These are phyloP conservation scores for Halcyon chelicuti DNA, from an alignment of 2,797 vertebrate species.

Conservation along the genomic window DNA sequence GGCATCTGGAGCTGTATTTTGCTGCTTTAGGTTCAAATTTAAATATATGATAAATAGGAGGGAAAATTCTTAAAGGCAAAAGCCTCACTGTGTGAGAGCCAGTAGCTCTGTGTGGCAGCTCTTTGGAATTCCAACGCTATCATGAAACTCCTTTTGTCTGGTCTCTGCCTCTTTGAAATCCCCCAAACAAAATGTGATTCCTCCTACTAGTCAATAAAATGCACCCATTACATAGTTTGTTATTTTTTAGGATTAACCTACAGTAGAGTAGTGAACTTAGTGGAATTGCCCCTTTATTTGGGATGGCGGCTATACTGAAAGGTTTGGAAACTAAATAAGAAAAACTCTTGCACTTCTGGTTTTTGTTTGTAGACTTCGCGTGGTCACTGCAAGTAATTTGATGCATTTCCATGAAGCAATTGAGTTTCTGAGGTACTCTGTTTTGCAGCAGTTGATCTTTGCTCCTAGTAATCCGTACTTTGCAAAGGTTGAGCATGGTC, in stretches of 20 bases:
- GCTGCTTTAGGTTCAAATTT: neutral
- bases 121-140: neutral
- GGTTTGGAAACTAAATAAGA: neutral
- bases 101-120: neutral
- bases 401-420: neutral
- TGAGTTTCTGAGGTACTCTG: neutral
- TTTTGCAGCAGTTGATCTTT: constrained; percentile 42
- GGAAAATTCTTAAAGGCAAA: neutral
- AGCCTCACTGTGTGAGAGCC: neutral
- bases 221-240: neutral
- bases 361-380: neutral
- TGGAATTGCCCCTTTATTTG: neutral
- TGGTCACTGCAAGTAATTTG: neutral
- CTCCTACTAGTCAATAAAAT: neutral
- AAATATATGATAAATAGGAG: neutral
- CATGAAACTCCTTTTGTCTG: neutral
- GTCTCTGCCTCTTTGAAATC: neutral
- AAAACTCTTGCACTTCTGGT: neutral
- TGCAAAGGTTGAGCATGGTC: neutral
- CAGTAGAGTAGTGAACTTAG: neutral
- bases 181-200: neutral
- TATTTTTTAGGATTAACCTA: neutral
- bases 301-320: neutral
- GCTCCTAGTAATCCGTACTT: neutral
- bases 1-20: neutral